These are phyloP conservation scores for Deladenus siricidicola DNA, from an alignment of 2,888 invertebrate genomes.

Conservation along the genomic window DNA sequence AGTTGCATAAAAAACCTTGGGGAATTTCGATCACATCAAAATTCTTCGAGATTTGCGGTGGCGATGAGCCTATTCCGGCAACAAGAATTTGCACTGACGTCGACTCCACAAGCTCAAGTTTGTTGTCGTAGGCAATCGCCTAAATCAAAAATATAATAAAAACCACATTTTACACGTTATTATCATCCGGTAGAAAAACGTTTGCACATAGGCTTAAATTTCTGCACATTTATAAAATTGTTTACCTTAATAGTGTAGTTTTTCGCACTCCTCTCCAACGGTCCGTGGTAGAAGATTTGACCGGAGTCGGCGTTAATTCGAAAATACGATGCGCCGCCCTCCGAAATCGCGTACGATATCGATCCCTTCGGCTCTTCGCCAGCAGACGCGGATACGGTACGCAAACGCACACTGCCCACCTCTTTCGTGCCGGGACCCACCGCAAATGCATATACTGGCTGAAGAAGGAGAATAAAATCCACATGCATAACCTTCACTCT, in stretches of 20 bases:
- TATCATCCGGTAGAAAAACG: not conserved
- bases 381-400: not conserved
- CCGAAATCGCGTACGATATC: slow-evolving; percentile 7
- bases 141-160: too few species aligned
- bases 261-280: slow-evolving; percentile 16
- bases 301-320: slow-evolving; percentile 8
- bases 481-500: too few species aligned
- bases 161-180: not conserved
- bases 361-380: not conserved
- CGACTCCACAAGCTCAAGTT: slow-evolving; percentile 1
- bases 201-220: too few species aligned
- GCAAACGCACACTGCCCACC: slow-evolving; percentile 7
- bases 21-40: slow-evolving; percentile 5
- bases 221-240: too few species aligned
- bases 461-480: not conserved
- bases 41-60: not conserved
- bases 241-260: slow-evolving; percentile 17
- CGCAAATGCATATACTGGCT: slow-evolving; percentile 20
- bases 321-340: slow-evolving; percentile 15
- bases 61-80: slow-evolving; percentile 13
- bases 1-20: not conserved
- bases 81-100: slow-evolving; percentile 13
- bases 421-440: slow-evolving; percentile 8
- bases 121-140: slow-evolving; percentile 4
- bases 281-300: slow-evolving; percentile 9